Base-by-base conservation (phyloP, 2,113 vertebrate genomes). In the Isichthys henryi region DNA sequence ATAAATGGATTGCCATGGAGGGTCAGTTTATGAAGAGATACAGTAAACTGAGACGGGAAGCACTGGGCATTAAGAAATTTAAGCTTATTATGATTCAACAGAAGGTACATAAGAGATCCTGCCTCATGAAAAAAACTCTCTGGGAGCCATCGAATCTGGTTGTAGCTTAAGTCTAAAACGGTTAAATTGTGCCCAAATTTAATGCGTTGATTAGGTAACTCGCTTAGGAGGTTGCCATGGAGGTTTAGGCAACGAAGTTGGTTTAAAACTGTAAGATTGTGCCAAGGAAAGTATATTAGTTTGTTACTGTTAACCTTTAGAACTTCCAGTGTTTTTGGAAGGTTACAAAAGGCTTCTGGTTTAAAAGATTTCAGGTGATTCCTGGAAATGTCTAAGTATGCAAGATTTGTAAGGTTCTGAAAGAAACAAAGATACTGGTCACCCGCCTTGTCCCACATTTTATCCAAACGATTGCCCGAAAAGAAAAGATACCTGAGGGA, bases 1-100 rank as follows among this genome's bases (percentile, higher is more conserved):
- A 90, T 96, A 82, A 97, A 96, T 0, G 96, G 96, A 91, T 97
- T 98, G 15, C 27, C 89, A 0, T 96, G 94, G 43, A 98, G 93
- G 0, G 95, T 95, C 4, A 97, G 93, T 5, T 56, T 62, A 0
- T 90, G 5, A 62, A 97, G 93, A 3, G 49, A 39, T 0, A 91
- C 93, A 84, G 90, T 91, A 35, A 96, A 93, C 15, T 88, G 91
- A 31, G 88, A 62, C 2, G 95, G 95, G 15, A 95, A 91, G 82
- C 91, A 90, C 5, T 94, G 90, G 1, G 89, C 90, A 62, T 93
- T 88, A 11, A 97, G 58, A 31, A 91, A 88, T 91, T 95, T 96
- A 52, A 97, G 93, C 39, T 91, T 89, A 89, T 97, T 97, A 85
- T 95, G 85, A 91, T 85, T 93, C 13, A 97, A 93, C 87, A 93